Percentiles rank a stretch among this genome's conserved stretches.
Conservation (phyloP, 2,888 invertebrate species). For the Cheilosia vernalis region DNA sequence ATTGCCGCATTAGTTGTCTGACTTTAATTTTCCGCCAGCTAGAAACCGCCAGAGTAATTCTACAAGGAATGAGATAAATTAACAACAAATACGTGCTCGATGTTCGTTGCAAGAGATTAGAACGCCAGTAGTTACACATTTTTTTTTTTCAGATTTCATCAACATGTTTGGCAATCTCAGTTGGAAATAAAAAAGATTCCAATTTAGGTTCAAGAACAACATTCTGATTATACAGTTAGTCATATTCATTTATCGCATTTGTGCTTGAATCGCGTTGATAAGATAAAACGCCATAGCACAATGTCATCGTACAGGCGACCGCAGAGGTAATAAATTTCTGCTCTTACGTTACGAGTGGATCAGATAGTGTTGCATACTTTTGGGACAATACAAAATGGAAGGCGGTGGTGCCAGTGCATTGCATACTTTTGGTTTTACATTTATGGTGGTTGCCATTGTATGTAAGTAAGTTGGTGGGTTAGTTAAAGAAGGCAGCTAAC, state of each 20-base stretch:
- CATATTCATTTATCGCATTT: conserved; percentile 7
- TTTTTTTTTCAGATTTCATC: background rate
- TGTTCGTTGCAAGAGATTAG: conserved; percentile 1
- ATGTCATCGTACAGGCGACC: conserved; percentile 16
- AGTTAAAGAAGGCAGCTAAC: background rate
- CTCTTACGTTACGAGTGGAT: conserved; percentile 15
- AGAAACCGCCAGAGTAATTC: background rate
- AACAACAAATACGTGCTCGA: conserved; percentile 6
- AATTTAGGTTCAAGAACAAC: conserved; percentile 48
- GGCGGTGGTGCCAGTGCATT: background rate
- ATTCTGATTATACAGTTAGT: conserved; percentile 27
- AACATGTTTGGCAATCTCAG: conserved; percentile 22
- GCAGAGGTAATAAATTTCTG: background rate
- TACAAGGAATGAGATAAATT: conserved; percentile 6
- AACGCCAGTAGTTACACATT: background rate
- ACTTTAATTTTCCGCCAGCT: background rate
- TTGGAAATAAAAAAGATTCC: conserved; percentile 9
- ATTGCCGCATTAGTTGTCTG: background rate
- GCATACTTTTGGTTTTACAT: background rate
- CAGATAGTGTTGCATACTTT: background rate
- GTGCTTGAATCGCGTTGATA: conserved; percentile 32
- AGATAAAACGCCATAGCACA: conserved; percentile 21
- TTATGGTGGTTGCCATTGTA: background rate
- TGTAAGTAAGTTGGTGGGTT: background rate
- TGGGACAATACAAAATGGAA: background rate